Evolutionary conservation across 2,113 vertebrate species (phyloP), one percentile per base, ranked within the genome.

Genomic region (Nettapus auritus): DNA sequence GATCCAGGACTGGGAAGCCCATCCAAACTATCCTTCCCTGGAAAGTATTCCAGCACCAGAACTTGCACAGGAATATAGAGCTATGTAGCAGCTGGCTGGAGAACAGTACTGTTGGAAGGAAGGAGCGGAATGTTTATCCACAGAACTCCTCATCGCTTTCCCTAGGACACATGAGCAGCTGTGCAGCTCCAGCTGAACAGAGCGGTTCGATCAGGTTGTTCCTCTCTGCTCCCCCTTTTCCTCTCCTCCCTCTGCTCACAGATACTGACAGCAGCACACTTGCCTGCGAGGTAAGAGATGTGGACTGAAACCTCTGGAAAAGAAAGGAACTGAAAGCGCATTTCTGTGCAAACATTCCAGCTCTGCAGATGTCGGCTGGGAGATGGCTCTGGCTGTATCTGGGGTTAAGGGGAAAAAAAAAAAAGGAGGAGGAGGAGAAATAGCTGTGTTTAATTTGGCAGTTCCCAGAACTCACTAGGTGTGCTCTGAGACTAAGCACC

Each of bases 51-150:
- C 63, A 57, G 7, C 48, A 73, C 0, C 55, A 52, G n/a, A 44
- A 42, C 23, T 12, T 18, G 6, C 2, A 22, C 26, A 3, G 15
- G 26, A 60, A 36, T 3, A 34, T 40, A 62, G 63, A 52, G 46
- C 6, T 28, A 26, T 1, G 1, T 8, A 76, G 46, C 21, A 77
- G 38, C 31, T 14, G 38, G 38, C 6, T 34, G 53, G 40, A 46
- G 21, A 6, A 8, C 0, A 9, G 29, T 22, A 19, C 6, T 59
- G n/a, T 52, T 48, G 38, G 40, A 38, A 13, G 8, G 15, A 81
- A 34, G 26, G 68, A 44, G 52, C 33, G 42, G 52, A 44, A 31
- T 22, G 18, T 28, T 29, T 38, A 52, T 10, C 34, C 44, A 18
- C 7, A 16, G 11, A 75, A 21, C 50, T 25, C 12, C 31, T 26